Evolutionary conservation across 1,140 invertebrate genomes (phyloP).

Genomic region (Nasonia giraulti): DNA sequence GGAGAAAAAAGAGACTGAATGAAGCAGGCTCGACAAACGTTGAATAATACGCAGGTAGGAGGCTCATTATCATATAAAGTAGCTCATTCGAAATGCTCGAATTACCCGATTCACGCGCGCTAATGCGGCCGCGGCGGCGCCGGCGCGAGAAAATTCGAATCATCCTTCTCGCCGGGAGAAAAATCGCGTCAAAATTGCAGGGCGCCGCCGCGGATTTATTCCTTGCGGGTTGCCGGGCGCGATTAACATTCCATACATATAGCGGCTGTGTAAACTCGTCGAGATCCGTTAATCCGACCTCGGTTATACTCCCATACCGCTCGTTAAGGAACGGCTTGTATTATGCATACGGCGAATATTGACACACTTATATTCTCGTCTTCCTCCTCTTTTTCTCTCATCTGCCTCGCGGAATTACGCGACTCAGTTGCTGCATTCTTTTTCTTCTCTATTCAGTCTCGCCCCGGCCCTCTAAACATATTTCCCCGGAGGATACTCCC

Average conservation of each 20-base stretch:
- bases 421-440: constrained; percentile 18
- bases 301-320: not conserved
- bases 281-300: not conserved
- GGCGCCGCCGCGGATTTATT: constrained; percentile 7
- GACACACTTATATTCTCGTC: constrained; percentile 33
- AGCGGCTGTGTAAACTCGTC: not conserved
- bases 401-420: not conserved
- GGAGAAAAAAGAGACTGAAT: not conserved
- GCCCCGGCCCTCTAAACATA: constrained; percentile 42
- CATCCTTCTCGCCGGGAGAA: not conserved
- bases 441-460: constrained; percentile 12
- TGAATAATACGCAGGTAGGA: constrained; percentile 22
- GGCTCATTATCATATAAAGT: constrained; percentile 38
- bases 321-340: not conserved
- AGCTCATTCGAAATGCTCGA: constrained; percentile 26
- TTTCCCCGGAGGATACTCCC: constrained; percentile 52
- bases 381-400: not conserved
- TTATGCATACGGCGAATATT: constrained; percentile 40
- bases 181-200: constrained; percentile 21
- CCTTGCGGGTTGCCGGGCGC: not conserved
- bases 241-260: constrained; percentile 7
- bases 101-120: constrained; percentile 20
- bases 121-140: not conserved
- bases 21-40: not conserved
- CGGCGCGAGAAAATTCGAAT: constrained; percentile 12